Base-by-base conservation (phyloP, 1,140 invertebrate species). In the Ceratoteleas bidentatus region DNA sequence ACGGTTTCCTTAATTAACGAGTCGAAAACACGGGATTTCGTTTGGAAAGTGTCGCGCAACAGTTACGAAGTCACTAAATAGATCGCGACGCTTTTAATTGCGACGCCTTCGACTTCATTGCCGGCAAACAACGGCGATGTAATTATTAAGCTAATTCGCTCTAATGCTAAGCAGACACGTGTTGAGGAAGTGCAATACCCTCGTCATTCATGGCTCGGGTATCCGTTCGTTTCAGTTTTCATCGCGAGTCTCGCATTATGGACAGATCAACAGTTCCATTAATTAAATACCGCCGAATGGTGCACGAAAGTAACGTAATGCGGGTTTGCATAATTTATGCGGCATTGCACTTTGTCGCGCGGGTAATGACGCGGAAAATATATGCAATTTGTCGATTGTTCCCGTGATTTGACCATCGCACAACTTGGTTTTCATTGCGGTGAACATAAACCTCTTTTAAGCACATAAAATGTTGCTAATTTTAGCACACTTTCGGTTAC, bases 161-260 rank as follows among this genome's bases (percentile, higher is more conserved):
- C 85, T 89, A 87, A 88, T 89, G 76, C 58, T 49, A 56, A 58
- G 49, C 53, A 83, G 80, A 82, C 85, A 73, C 81, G 68, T 86
- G 85, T 81, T 83, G 78, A 77, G 80, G 57, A 85, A 88, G 86
- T 87, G 81, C 85, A 87, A 86, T 56, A 83, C 77, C 60, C 60
- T 62, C 60, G 9, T 56, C 49, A 73, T 62, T 58, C 53, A 38
- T 58, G 36, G 24, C 54, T 36, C 16, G 6, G 11, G 34, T 58
- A 43, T 58, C 36, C 54, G 54, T 43, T 58, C 40, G 36, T 43
- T 43, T 58, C 16, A 58, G 54, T 60, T 60, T 60, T 60, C 57
- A 47, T 58, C 34, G 54, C 53, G 14, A 13, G 16, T 58, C 36
- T 36, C 34, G 15, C 11, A 38, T 36, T 56, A 15, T 38, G 34